phyloP scores from a whole-genome alignment of 2,113 vertebrate species.

The Poeciliopsis turrubarensis region DNA sequence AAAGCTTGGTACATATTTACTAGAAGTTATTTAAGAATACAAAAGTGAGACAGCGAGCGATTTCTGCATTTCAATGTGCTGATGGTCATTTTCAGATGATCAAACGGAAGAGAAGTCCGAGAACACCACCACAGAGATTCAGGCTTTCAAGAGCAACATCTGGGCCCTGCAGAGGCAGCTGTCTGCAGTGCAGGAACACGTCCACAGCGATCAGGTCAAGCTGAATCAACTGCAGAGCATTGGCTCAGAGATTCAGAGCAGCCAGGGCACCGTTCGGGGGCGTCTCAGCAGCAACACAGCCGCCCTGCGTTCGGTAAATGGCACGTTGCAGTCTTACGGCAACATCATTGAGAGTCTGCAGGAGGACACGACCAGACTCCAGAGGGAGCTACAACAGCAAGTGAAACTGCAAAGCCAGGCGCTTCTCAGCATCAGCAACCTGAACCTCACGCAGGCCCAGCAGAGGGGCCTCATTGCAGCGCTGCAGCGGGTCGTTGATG shows the following conservation, averaged over 20 bases:
- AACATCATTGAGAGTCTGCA: conserved; percentile 86
- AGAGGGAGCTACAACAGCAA: conserved; percentile 87
- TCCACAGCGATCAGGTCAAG: conserved; percentile 86
- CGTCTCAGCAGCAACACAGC: conserved; percentile 87
- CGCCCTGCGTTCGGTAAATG: conserved; percentile 86
- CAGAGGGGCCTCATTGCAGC: conserved; percentile 85
- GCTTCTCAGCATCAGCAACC: conserved; percentile 86
- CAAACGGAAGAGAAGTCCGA: conserved; percentile 89
- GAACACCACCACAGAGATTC: conserved; percentile 91
- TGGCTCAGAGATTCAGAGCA: conserved; percentile 83
- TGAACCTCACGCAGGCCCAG: conserved; percentile 91
- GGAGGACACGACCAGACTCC: conserved; percentile 85
- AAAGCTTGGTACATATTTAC: conserved; percentile 85
- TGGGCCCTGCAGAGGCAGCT: conserved; percentile 88
- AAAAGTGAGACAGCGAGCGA: neutral
- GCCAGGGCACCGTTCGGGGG: conserved; percentile 88
- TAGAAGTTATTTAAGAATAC: neutral
- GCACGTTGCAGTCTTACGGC: conserved; percentile 88
- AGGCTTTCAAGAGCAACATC: conserved; percentile 89
- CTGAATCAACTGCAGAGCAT: conserved; percentile 89
- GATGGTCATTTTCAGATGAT: conserved; percentile 80
- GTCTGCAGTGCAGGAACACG: conserved; percentile 86
- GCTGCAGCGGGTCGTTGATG: conserved; percentile 90
- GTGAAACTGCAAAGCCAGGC: conserved; percentile 85
- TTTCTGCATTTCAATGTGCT: conserved; percentile 7